These are phyloP conservation scores for Amblyopsis rosae DNA, from an alignment of 2,113 vertebrate genomes.

Conservation along the genomic window DNA sequence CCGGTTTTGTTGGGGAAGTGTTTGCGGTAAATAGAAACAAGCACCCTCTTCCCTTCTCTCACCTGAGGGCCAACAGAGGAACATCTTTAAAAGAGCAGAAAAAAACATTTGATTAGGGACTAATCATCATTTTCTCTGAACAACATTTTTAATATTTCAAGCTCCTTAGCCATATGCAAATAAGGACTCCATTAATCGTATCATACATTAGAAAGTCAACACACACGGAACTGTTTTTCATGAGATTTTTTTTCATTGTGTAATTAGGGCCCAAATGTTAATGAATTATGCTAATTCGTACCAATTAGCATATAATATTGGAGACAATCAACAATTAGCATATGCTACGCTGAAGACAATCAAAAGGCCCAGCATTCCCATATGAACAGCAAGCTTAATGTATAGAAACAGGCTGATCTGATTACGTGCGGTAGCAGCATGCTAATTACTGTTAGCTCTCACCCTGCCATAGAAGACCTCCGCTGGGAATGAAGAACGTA, in stretches of 20 bases:
- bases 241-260: slow-evolving; percentile 69
- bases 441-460: slow-evolving; percentile 56
- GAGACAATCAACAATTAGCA: slow-evolving; percentile 81
- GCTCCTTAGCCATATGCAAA: slow-evolving; percentile 70
- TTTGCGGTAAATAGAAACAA: slow-evolving; percentile 52
- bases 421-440: slow-evolving; percentile 63
- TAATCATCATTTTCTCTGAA: slow-evolving; percentile 67
- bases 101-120: slow-evolving; percentile 76
- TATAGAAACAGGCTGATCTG: slow-evolving; percentile 58
- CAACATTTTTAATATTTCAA: slow-evolving; percentile 72
- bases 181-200: slow-evolving; percentile 61
- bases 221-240: slow-evolving; percentile 60
- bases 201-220: slow-evolving; percentile 70
- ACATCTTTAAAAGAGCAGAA: slow-evolving; percentile 66
- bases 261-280: slow-evolving; percentile 82
- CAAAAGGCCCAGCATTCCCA: slow-evolving; percentile 68
- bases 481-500: background rate
- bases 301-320: slow-evolving; percentile 82
- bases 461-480: background rate
- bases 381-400: slow-evolving; percentile 56
- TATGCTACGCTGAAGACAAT: slow-evolving; percentile 75
- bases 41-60: slow-evolving; percentile 44
- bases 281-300: slow-evolving; percentile 81
- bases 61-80: slow-evolving; percentile 66
- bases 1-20: slow-evolving; percentile 29